A percentile compares a stretch with the other conserved stretches of the same genome.
phyloP scores from a whole-genome alignment of 2,113 vertebrate genomes.

The Notothenia rossii region DNA sequence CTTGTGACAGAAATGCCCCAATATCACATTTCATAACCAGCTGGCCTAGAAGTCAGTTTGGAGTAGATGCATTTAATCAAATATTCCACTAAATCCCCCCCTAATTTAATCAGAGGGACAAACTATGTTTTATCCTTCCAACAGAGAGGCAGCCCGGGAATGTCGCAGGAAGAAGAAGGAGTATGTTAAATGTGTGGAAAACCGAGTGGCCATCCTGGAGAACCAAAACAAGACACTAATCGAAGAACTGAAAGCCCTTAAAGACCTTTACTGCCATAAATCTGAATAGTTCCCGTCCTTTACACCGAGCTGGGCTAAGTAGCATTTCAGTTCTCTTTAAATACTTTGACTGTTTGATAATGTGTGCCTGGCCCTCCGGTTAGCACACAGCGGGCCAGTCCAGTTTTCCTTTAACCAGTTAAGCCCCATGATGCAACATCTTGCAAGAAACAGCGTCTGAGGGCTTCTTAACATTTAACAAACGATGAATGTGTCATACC shows the following conservation, averaged over 20 bases:
- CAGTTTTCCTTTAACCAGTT: neutral
- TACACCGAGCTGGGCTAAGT: conserved; percentile 43
- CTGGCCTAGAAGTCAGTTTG: neutral
- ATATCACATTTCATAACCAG: neutral
- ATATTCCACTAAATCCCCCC: neutral
- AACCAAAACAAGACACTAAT: conserved; percentile 99
- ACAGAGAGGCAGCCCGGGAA: conserved; percentile 96
- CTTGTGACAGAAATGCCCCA: neutral
- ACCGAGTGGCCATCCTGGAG: conserved; percentile 97
- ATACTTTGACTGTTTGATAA: conserved; percentile 59
- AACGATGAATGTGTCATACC: too few species aligned
- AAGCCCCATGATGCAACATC: too few species aligned
- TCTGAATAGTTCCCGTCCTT: conserved; percentile 87
- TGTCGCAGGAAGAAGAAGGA: conserved; percentile 99
- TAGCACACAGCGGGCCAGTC: conserved; percentile 11
- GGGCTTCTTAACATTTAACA: too few species aligned
- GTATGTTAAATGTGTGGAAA: conserved; percentile 98
- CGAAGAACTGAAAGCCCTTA: conserved; percentile 99
- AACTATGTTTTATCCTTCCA: conserved; percentile 19
- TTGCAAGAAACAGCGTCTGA: too few species aligned
- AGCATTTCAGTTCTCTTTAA: conserved; percentile 50
- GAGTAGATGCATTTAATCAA: neutral
- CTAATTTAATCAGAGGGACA: neutral
- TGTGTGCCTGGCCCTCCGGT: conserved; percentile 45
- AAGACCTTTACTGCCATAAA: conserved; percentile 99